phyloP scores from a whole-genome alignment of 2,113 vertebrate genomes.

The Proteles cristata region DNA sequence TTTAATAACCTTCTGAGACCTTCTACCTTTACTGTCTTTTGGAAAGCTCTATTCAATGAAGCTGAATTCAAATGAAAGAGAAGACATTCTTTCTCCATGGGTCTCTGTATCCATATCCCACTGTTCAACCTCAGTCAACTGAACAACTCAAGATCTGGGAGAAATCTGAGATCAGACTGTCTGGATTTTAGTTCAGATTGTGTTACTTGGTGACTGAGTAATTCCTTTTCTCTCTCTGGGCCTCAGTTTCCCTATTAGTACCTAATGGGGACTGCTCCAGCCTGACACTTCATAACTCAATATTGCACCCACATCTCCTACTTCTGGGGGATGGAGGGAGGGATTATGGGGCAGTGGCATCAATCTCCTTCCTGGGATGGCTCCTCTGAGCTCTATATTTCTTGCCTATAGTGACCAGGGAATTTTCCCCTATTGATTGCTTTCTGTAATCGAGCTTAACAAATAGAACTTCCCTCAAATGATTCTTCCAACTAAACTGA shows the following conservation, averaged over 20 bases:
- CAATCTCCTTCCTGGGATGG: conserved; percentile 62
- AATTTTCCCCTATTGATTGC: conserved; percentile 87
- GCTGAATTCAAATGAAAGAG: conserved; percentile 6
- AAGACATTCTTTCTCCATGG: neutral
- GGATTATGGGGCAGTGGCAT: neutral
- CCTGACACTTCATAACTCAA: conserved; percentile 37
- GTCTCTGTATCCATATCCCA: neutral
- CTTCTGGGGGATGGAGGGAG: conserved; percentile 39
- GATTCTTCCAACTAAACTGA: conserved; percentile 91
- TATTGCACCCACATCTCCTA: conserved; percentile 38
- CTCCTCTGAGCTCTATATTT: conserved; percentile 76
- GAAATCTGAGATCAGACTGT: neutral
- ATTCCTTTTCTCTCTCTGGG: neutral
- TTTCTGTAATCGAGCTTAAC: conserved; percentile 91
- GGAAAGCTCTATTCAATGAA: neutral
- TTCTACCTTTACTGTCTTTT: neutral
- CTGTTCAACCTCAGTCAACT: neutral
- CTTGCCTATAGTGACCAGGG: conserved; percentile 74
- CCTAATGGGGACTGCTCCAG: neutral
- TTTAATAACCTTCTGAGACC: neutral
- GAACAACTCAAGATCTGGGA: neutral
- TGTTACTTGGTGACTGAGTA: neutral
- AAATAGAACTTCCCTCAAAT: conserved; percentile 92
- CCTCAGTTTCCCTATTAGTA: conserved; percentile 15
- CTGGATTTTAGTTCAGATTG: neutral